Evolutionary conservation across 2,888 invertebrate genomes (phyloP).

Genomic region (Yponomeuta evonymella): DNA sequence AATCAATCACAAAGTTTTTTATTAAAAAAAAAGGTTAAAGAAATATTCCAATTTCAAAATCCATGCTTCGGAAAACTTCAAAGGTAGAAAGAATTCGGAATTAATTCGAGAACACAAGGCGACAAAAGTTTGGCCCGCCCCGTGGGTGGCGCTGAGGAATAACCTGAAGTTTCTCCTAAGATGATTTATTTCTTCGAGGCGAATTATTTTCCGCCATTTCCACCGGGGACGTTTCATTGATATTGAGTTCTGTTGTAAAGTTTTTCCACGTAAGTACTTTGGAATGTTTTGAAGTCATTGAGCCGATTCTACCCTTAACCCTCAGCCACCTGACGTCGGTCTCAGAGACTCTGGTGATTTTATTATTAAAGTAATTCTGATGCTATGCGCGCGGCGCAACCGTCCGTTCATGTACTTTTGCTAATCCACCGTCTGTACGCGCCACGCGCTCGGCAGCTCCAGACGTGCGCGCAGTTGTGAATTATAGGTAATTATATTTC

Average conservation of each 20-base stretch:
- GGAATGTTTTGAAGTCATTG: conserved; percentile 52
- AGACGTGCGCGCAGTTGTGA: too few species aligned
- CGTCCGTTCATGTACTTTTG: too few species aligned
- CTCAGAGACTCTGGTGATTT: too few species aligned
- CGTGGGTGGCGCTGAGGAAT: conserved; percentile 53
- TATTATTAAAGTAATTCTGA: too few species aligned
- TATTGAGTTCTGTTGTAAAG: conserved; percentile 66
- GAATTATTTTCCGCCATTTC: conserved; percentile 54
- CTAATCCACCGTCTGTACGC: too few species aligned
- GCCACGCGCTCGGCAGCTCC: too few species aligned
- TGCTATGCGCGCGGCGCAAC: too few species aligned
- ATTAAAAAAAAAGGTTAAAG: not conserved
- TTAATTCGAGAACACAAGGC: conserved; percentile 59
- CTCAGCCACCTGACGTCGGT: too few species aligned
- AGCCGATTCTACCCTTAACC: conserved; percentile 43
- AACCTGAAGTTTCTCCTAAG: conserved; percentile 52
- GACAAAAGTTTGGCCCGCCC: conserved; percentile 55
- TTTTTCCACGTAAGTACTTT: conserved; percentile 50
- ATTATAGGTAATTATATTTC: too few species aligned
- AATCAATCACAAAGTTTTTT: not conserved
- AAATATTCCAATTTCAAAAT: conserved; percentile 33
- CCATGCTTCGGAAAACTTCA: conserved; percentile 62
- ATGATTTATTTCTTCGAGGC: conserved; percentile 66
- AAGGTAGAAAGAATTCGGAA: conserved; percentile 48
- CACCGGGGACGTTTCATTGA: conserved; percentile 60